These are phyloP conservation scores for Gnathonemus longibarbis DNA, from an alignment of 2,113 vertebrate genomes.

Conservation along the genomic window DNA sequence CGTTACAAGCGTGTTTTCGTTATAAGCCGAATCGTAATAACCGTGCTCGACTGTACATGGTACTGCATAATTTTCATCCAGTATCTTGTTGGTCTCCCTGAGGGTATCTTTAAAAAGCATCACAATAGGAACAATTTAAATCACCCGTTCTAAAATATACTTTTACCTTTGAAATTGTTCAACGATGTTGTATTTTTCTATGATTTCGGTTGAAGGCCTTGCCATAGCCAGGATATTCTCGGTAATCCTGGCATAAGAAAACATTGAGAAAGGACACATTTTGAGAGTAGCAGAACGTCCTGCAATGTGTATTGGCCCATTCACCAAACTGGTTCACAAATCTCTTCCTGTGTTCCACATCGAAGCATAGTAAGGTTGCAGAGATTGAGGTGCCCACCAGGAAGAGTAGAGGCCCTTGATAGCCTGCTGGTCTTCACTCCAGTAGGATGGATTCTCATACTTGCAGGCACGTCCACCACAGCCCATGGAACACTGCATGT, in stretches of 20 bases:
- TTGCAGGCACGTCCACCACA: slow-evolving; percentile 86
- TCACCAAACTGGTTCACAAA: background rate
- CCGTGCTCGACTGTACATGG: no score
- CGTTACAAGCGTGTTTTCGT: no score
- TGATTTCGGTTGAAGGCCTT: slow-evolving; percentile 82
- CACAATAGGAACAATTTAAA: background rate
- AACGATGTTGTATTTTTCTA: slow-evolving; percentile 80
- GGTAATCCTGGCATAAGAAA: slow-evolving; percentile 68
- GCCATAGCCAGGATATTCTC: slow-evolving; percentile 84
- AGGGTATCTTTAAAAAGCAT: background rate
- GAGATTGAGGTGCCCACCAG: slow-evolving; percentile 62
- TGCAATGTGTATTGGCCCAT: background rate
- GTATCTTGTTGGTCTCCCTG: background rate
- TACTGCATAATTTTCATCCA: background rate
- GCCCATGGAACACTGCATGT: slow-evolving; percentile 80
- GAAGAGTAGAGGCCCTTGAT: slow-evolving; percentile 85
- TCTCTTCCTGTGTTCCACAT: background rate
- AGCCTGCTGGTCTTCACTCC: slow-evolving; percentile 80
- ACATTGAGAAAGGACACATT: background rate
- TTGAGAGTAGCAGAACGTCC: background rate
- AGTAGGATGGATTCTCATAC: slow-evolving; percentile 79
- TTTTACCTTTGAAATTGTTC: slow-evolving; percentile 82
- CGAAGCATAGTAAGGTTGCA: background rate
- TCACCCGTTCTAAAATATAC: background rate
- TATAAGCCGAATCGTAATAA: no score